phyloP scores from a whole-genome alignment of 2,888 invertebrate genomes.

The Elegia similella region DNA sequence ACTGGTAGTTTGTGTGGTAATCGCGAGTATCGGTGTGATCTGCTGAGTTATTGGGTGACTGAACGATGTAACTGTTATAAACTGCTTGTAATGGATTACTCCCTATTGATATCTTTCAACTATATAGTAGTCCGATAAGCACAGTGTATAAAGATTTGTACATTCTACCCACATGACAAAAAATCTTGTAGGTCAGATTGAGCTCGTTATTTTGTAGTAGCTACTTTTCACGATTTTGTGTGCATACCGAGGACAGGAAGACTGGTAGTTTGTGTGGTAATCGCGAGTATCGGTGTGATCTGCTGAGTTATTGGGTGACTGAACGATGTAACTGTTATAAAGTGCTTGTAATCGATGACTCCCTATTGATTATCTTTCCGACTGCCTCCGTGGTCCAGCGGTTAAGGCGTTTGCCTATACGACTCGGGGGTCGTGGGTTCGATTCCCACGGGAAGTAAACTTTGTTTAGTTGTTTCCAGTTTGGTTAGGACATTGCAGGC shows the following conservation, averaged over 20 bases:
- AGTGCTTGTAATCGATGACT: neutral
- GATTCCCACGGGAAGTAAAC: too few relatives aligned
- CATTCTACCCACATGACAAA: too few relatives aligned
- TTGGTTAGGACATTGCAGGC: too few relatives aligned
- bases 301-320: slow-evolving; percentile 11
- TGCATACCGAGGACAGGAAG: slow-evolving; percentile 24
- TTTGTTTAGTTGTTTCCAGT: too few relatives aligned
- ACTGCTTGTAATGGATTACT: neutral
- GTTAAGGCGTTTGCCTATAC: too few relatives aligned
- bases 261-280: slow-evolving; percentile 28
- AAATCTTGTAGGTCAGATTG: too few relatives aligned
- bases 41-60: slow-evolving; percentile 10
- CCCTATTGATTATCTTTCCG: too few relatives aligned
- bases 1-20: slow-evolving; percentile 27
- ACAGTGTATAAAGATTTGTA: too few relatives aligned
- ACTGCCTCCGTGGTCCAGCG: too few relatives aligned
- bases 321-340: neutral
- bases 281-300: slow-evolving; percentile 12
- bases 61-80: neutral
- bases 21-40: slow-evolving; percentile 15
- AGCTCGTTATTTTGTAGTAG: too few relatives aligned
- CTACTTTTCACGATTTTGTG: slow-evolving; percentile 21
- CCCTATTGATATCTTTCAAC: neutral
- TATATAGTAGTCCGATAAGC: too few relatives aligned
- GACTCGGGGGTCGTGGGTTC: too few relatives aligned